These are phyloP conservation scores for Pempheris klunzingeri DNA, from an alignment of 2,797 vertebrate genomes.

Conservation along the genomic window DNA sequence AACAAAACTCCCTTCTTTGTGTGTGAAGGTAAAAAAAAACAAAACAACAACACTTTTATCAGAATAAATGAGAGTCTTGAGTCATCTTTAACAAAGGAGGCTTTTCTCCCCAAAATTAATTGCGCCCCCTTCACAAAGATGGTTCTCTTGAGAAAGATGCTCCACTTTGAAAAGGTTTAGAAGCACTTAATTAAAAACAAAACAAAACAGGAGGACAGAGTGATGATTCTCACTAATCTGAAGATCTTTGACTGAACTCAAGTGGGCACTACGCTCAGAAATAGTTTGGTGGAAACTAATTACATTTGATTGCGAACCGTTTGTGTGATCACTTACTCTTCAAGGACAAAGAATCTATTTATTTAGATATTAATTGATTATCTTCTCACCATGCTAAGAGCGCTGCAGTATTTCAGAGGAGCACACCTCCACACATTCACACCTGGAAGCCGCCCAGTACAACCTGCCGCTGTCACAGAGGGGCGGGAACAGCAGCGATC, in stretches of 20 bases:
- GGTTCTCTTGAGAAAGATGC: slow-evolving; percentile 1
- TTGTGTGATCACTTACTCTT: not conserved
- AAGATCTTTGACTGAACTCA: not conserved
- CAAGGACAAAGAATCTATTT: too few species aligned
- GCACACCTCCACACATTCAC: not conserved
- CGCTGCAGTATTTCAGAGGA: not conserved
- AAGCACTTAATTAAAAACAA: not conserved
- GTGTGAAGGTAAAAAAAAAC: not conserved
- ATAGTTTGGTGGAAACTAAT: not conserved
- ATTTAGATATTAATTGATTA: too few species aligned
- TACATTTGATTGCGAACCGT: not conserved
- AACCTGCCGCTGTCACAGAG: too few species aligned
- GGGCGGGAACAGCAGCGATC: too few species aligned
- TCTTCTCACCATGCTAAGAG: not conserved
- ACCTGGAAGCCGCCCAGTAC: slow-evolving; percentile 3
- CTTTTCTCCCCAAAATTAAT: slow-evolving; percentile 2
- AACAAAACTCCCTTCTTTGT: too few species aligned
- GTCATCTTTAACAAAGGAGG: not conserved
- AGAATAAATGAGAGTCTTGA: not conserved
- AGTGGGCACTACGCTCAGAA: not conserved
- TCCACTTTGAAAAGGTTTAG: not conserved
- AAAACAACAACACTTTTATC: not conserved
- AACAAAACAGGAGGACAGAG: not conserved
- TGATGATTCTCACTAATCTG: not conserved
- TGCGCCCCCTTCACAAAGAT: not conserved